Evolutionary conservation across 2,113 vertebrate species (phyloP).

Genomic region (Crotalus horridus): DNA sequence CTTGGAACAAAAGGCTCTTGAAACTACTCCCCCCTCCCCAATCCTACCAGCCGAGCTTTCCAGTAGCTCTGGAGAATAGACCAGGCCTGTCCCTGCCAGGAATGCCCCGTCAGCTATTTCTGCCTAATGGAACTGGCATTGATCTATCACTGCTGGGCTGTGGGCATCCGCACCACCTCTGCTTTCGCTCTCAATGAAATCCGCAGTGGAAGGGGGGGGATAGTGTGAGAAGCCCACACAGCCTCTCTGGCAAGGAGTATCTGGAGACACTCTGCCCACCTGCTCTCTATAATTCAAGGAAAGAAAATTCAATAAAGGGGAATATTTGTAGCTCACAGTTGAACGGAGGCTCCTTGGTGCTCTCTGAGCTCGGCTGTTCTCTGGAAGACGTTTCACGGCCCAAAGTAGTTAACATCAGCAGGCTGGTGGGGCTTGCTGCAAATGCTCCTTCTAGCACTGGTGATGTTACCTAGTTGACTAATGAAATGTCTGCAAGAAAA

Average conservation of each 20-base stretch:
- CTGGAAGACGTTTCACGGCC: background rate
- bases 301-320: background rate
- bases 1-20: background rate
- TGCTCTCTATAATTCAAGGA: background rate
- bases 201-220: background rate
- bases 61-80: background rate
- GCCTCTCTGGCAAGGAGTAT: background rate
- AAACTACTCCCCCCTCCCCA: background rate
- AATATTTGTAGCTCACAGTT: background rate
- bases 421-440: background rate
- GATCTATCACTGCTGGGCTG: background rate
- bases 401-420: background rate
- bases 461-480: background rate
- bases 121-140: background rate
- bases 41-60: background rate
- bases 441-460: background rate
- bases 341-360: too few relatives aligned
- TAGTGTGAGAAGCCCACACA: background rate
- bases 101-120: background rate
- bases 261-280: background rate
- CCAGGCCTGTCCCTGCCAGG: background rate
- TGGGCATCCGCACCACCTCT: background rate
- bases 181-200: background rate
- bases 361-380: background rate
- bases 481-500: background rate